Percentiles rank a stretch among this genome's conserved stretches.
Conservation (phyloP, 2,888 invertebrate genomes). For the Rhimphoctona megacephalus region DNA sequence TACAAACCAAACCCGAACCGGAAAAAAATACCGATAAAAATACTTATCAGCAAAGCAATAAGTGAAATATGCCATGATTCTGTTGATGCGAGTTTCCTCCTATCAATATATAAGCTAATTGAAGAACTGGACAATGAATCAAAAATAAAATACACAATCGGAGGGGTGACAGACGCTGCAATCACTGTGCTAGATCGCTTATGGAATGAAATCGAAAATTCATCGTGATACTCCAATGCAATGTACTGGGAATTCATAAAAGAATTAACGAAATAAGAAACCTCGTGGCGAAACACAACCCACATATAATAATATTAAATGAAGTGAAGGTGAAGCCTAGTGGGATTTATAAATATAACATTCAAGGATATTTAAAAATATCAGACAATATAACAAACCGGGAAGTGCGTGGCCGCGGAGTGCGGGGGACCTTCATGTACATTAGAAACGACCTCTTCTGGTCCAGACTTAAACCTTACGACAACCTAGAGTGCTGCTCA, state of each 20-base stretch:
- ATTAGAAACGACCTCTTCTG: conserved; percentile 15
- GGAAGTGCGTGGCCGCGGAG: conserved; percentile 1
- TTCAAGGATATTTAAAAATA: conserved; percentile 19
- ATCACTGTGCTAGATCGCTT: conserved; percentile 23
- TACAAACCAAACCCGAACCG: conserved; percentile 7
- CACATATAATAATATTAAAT: neutral
- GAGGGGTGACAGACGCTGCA: conserved; percentile 11
- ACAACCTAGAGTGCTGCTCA: conserved; percentile 13
- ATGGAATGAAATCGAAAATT: conserved; percentile 17
- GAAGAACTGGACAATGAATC: conserved; percentile 19
- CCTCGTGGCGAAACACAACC: conserved; percentile 1
- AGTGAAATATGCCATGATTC: neutral
- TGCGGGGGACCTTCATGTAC: conserved; percentile 20
- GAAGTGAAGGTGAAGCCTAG: conserved; percentile 11
- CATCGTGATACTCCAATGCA: conserved; percentile 34
- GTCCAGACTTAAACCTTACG: neutral
- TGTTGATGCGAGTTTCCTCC: conserved; percentile 5
- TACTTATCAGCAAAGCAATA: conserved; percentile 3
- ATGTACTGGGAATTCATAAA: neutral
- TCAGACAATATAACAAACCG: conserved; percentile 23
- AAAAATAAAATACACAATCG: conserved; percentile 30
- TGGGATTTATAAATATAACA: neutral
- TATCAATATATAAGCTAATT: conserved; percentile 5
- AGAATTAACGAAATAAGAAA: conserved; percentile 23
- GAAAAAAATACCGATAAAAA: conserved; percentile 15